Percentiles rank a stretch among this genome's conserved stretches.
Evolutionary conservation across 2,888 invertebrate genomes (phyloP).

Genomic region (Glyphotaelius pellucidus): DNA sequence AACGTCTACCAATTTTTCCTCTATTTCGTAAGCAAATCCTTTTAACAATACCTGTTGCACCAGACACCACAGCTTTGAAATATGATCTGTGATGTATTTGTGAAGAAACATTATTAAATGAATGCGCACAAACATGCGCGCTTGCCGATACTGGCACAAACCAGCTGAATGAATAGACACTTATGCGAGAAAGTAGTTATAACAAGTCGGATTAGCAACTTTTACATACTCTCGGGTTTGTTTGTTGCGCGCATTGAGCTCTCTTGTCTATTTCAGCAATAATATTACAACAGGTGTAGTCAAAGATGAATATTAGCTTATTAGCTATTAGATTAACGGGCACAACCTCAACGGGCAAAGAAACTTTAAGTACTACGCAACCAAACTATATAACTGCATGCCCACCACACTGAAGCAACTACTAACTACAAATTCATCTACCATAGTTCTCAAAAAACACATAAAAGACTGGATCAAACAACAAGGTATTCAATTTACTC

Average conservation of each 20-base stretch:
- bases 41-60: not conserved
- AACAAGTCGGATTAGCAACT: not conserved
- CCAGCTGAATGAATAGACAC: not conserved
- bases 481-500: too few species aligned
- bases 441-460: too few species aligned
- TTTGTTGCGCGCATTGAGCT: not conserved
- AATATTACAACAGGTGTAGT: not conserved
- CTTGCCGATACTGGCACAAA: not conserved
- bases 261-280: not conserved
- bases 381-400: too few species aligned
- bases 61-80: not conserved
- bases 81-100: not conserved
- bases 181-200: conserved; percentile 1
- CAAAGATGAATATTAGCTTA: too few species aligned
- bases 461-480: too few species aligned
- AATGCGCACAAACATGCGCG: not conserved
- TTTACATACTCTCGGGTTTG: not conserved
- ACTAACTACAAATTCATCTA: too few species aligned
- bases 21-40: not conserved
- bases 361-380: too few species aligned
- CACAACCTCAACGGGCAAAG: too few species aligned
- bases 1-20: not conserved
- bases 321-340: too few species aligned
- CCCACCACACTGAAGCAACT: too few species aligned
- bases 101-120: not conserved